Conservation (phyloP, 1,140 invertebrate genomes). For the Dendrolimus kikuchii region DNA sequence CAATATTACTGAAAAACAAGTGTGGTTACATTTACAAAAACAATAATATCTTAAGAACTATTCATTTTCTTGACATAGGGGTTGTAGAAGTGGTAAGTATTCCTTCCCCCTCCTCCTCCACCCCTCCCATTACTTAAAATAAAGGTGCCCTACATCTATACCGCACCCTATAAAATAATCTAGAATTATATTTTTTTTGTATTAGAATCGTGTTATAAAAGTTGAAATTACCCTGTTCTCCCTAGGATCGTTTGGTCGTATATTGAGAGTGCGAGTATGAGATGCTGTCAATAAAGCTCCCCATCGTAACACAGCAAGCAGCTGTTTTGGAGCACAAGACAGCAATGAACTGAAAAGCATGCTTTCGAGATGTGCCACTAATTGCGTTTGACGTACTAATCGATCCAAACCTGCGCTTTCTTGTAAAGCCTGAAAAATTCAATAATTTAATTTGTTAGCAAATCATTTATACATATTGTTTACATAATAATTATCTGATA, state of each 20-base stretch:
- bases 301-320: slow-evolving; percentile 77
- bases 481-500: too few species aligned
- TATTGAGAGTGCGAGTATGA: slow-evolving; percentile 80
- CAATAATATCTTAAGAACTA: too few species aligned
- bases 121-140: too few species aligned
- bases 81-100: too few species aligned
- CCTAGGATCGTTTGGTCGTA: slow-evolving; percentile 84
- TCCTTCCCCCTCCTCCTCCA: too few species aligned
- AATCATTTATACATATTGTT: too few species aligned
- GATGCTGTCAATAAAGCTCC: slow-evolving; percentile 81
- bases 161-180: neutral
- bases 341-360: slow-evolving; percentile 85
- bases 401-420: slow-evolving; percentile 85
- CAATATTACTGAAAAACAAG: too few species aligned
- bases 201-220: too few species aligned
- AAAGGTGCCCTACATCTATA: too few species aligned
- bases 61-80: too few species aligned
- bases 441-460: neutral
- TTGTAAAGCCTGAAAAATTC: slow-evolving; percentile 78
- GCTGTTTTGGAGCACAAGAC: slow-evolving; percentile 76
- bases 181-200: too few species aligned
- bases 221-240: slow-evolving; percentile 74
- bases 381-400: slow-evolving; percentile 83
- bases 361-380: slow-evolving; percentile 85
- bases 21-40: too few species aligned